Base-by-base conservation (phyloP, 2,888 invertebrate genomes). In the Drosophila merina region DNA sequence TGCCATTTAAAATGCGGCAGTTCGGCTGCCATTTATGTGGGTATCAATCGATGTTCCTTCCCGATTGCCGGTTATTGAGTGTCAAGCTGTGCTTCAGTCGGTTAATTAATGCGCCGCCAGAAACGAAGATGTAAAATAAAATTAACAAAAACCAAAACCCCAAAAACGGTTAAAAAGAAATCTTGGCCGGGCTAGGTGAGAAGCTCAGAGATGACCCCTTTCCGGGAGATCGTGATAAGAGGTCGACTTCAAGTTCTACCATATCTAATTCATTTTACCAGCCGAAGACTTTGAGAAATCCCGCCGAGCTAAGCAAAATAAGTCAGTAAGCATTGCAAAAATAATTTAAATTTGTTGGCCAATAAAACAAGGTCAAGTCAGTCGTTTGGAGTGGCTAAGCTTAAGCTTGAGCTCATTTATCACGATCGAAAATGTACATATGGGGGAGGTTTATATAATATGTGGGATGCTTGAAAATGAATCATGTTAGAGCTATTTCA, bases 11-110 rank as follows among this genome's bases (percentile, higher is more conserved):
- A 76, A 77, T 60, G 77, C 72, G 55, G 50, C 76, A 77, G 66
- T 44, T 85, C 71, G 49, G 72, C 60, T 81, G 75, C 72, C 49
- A 68, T 82, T 79, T 85, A 73, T 74, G 70, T 82, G 77, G 82
- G 58, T 75, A 75, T 75, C 76, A 71, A 75, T 68, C 59, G 79
- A 55, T 14, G 54, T 48, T 77, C 56, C 66, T 51, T 14, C 6
- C 12, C 51, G 28, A 49, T 20, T 48, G 31, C 69, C 66, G 72
- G 59, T 79, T 52, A 68, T 75, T 64, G 45, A 58, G 60, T 80
- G 75, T 60, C 72, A 48, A 52, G 64, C 52, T 42, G 31, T 42
- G 59, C 52, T 57, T 48, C 49, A 49, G 67, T 57, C 40, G 14
- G 14, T 42, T 81, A 85, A 81, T 87, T 81, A 82, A 81, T 75